These are phyloP conservation scores for Lasioglossum lativentre DNA, from an alignment of 2,888 invertebrate species.

Conservation along the genomic window DNA sequence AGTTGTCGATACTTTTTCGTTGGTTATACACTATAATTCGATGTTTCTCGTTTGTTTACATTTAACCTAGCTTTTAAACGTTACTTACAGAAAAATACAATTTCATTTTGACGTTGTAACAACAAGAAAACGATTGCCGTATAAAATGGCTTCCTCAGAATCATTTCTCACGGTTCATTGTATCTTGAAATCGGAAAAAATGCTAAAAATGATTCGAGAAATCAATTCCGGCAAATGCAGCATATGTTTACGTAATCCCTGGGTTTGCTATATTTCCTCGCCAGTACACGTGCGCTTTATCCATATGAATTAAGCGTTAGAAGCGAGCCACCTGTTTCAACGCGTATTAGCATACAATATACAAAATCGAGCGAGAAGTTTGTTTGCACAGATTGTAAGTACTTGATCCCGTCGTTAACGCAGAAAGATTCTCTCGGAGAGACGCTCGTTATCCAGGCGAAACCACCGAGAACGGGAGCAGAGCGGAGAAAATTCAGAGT, in stretches of 20 bases:
- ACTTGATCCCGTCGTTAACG: conserved; percentile 6
- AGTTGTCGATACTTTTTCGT: background rate
- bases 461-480: conserved; percentile 18
- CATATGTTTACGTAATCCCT: background rate
- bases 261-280: background rate
- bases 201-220: background rate
- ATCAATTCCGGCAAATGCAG: background rate
- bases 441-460: background rate
- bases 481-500: conserved; percentile 6
- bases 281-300: background rate
- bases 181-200: background rate
- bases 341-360: background rate
- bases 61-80: background rate
- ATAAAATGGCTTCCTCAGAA: background rate
- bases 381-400: background rate
- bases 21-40: background rate
- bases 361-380: background rate
- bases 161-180: background rate
- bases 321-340: background rate
- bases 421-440: conserved; percentile 8
- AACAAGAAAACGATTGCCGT: background rate
- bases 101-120: background rate
- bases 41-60: background rate
- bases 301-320: background rate
- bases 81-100: background rate